Evolutionary conservation across 2,888 invertebrate genomes (phyloP), one percentile per base, ranked within the genome.

Genomic region (Hydriomena furcata): DNA sequence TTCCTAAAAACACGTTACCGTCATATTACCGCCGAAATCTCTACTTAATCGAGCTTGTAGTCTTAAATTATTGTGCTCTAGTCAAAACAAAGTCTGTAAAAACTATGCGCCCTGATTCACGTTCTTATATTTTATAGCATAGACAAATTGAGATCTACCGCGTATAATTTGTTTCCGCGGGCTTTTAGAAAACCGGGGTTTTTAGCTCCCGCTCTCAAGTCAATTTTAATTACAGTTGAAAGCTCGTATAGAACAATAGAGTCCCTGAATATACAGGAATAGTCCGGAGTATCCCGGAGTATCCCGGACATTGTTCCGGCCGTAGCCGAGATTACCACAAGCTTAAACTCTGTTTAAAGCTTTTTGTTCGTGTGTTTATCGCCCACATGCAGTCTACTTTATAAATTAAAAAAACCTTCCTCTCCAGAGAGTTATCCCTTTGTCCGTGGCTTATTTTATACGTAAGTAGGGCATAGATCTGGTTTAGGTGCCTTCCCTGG

Each of bases 291-390:
- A 13, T 24, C 5, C n/a, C 12, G 12, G 12, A 21, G 23, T 17
- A 10, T 31, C 21, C 45, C 10, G 17, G 11, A 24, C 46, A 42
- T 46, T 46, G 52, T 52, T 42, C 41, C 21, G 21, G 5, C 20
- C 28, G 20, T 13, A 12, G 24, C 35, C 21, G 36, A 41, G 51
- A 46, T 52, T 52, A 52, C 46, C 27, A 37, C 43, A 11, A 30
- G 44, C 35, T 46, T 27, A 37, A 47, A 45, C 31, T 45, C 24
- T 13, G 32, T 13, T 28, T 28, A 12, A 28, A 46, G 38, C 38
- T 41, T 46, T 45, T 52, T 35, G 25, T 48, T 34, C 13, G 35
- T 42, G 32, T 44, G 52, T 52, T 52, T 52, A 52, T 52, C 52
- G 27, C 32, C 52, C 52, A 37, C 42, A 34, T 40, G 42, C 46